A percentile compares a stretch with the other conserved stretches of the same genome.
Evolutionary conservation across 2,888 invertebrate species (phyloP).

Genomic region (Cephus spinipes): DNA sequence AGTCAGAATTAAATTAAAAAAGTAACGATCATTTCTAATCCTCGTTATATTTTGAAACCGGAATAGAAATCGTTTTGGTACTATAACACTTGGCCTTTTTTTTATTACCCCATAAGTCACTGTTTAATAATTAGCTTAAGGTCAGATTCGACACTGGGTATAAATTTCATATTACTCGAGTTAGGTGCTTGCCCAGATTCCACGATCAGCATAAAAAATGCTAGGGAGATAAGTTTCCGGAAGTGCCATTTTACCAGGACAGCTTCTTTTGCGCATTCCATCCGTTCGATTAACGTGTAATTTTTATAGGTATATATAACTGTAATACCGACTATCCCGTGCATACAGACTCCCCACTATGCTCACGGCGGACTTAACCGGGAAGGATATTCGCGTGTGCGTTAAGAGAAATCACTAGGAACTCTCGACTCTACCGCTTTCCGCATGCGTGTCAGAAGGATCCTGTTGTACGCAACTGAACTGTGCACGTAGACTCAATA

Average conservation of each 20-base stretch:
- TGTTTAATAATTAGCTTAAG: too few relatives aligned
- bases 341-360: too few relatives aligned
- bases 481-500: too few relatives aligned
- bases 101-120: too few relatives aligned
- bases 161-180: too few relatives aligned
- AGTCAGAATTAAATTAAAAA: too few relatives aligned
- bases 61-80: not conserved
- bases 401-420: not conserved
- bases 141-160: too few relatives aligned
- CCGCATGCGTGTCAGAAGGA: conserved; percentile 1
- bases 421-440: not conserved
- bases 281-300: conserved; percentile 2
- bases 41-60: not conserved
- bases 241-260: conserved; percentile 10
- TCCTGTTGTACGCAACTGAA: not conserved
- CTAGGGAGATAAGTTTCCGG: not conserved
- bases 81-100: too few relatives aligned
- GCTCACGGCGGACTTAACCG: not conserved
- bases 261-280: not conserved
- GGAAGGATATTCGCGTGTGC: not conserved
- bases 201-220: not conserved
- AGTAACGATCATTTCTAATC: too few relatives aligned
- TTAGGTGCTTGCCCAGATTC: not conserved
- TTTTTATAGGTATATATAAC: not conserved
- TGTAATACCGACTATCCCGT: too few relatives aligned